These are phyloP conservation scores for Drosophila neoperkinsi DNA, from an alignment of 2,888 invertebrate species.

Conservation along the genomic window DNA sequence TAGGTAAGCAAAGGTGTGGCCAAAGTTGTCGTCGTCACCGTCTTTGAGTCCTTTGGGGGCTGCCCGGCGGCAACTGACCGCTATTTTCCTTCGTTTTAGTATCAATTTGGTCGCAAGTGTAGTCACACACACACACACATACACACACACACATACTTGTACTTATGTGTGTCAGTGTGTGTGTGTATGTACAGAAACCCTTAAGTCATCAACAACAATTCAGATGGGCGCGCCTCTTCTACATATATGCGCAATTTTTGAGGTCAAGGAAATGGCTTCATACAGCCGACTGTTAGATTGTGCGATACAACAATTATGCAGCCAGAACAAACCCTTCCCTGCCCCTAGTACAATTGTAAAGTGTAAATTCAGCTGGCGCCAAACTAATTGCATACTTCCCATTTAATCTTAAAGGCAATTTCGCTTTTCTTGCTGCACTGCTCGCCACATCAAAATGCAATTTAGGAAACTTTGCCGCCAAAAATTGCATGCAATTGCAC, in stretches of 20 bases:
- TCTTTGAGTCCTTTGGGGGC: conserved; percentile 71
- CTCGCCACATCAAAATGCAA: conserved; percentile 54
- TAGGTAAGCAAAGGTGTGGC: conserved; percentile 79
- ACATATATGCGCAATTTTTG: conserved; percentile 49
- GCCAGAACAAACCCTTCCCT: not conserved
- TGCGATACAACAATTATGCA: conserved; percentile 39
- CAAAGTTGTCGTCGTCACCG: conserved; percentile 58
- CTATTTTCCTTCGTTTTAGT: conserved; percentile 58
- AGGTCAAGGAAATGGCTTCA: conserved; percentile 78
- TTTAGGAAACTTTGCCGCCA: conserved; percentile 65
- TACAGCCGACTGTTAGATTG: conserved; percentile 17
- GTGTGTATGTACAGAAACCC: conserved; percentile 40
- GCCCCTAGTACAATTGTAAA: not conserved
- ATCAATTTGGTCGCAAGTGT: conserved; percentile 78
- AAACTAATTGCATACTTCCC: conserved; percentile 60
- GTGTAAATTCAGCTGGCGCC: conserved; percentile 41
- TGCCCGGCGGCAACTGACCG: conserved; percentile 35
- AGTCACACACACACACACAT: conserved; percentile 26
- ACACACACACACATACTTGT: conserved; percentile 7
- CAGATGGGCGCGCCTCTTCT: conserved; percentile 49
- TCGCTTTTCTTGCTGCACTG: conserved; percentile 52
- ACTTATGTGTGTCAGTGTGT: conserved; percentile 32
- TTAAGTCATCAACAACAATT: conserved; percentile 72
- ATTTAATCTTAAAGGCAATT: conserved; percentile 77
- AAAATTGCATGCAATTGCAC: conserved; percentile 76